Evolutionary conservation across 2,888 invertebrate genomes (phyloP).

Genomic region (Cataglyphis albicans): DNA sequence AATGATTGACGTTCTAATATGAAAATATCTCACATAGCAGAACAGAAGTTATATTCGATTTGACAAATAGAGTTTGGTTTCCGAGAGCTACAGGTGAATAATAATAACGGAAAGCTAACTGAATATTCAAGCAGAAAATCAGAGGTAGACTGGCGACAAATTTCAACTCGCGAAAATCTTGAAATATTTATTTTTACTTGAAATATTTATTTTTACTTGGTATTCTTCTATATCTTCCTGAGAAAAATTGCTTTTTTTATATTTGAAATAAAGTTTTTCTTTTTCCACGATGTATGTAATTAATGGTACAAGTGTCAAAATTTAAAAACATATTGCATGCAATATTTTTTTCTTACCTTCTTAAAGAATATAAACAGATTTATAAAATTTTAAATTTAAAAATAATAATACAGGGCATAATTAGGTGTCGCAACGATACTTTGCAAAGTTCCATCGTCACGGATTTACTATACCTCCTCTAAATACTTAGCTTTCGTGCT

Average conservation of each 20-base stretch:
- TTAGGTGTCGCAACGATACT: slow-evolving; percentile 18
- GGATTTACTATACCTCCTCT: slow-evolving; percentile 40
- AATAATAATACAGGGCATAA: slow-evolving; percentile 19
- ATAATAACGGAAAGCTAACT: slow-evolving; percentile 2
- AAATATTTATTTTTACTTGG: slow-evolving; percentile 21
- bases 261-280: neutral
- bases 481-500: slow-evolving; percentile 41
- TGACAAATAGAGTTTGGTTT: neutral
- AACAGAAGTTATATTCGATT: slow-evolving; percentile 5
- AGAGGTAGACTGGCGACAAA: neutral
- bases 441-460: slow-evolving; percentile 31
- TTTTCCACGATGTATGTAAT: neutral
- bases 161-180: neutral
- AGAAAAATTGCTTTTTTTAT: neutral
- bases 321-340: neutral
- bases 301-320: neutral
- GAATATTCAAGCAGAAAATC: slow-evolving; percentile 13
- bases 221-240: neutral
- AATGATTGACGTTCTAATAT: neutral
- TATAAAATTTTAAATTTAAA: neutral
- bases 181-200: slow-evolving; percentile 23
- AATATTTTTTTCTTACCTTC: slow-evolving; percentile 7
- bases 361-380: neutral
- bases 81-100: slow-evolving; percentile 7
- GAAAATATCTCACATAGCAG: slow-evolving; percentile 1